phyloP scores from a whole-genome alignment of 2,888 invertebrate genomes.

The Microplitis manilae region DNA sequence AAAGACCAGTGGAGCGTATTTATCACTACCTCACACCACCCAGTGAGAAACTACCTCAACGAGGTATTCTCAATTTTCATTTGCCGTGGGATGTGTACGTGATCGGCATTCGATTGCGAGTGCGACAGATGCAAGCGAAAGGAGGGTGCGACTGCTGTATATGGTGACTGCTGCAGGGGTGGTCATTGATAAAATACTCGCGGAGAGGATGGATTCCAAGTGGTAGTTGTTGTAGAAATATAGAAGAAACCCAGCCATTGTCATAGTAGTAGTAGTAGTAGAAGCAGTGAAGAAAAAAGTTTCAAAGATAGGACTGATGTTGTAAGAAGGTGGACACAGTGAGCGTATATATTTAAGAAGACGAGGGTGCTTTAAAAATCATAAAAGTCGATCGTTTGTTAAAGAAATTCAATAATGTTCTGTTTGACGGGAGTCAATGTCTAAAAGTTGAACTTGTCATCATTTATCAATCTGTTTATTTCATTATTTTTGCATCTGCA shows the following conservation, averaged over 20 bases:
- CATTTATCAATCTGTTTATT: constrained; percentile 56
- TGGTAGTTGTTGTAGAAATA: neutral
- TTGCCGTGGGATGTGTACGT: constrained; percentile 58
- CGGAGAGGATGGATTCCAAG: constrained; percentile 20
- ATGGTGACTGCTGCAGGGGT: constrained; percentile 12
- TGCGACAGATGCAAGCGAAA: constrained; percentile 41
- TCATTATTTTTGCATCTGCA: too few species aligned
- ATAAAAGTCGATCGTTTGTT: constrained; percentile 60
- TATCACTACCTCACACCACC: constrained; percentile 29
- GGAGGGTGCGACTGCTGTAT: constrained; percentile 19
- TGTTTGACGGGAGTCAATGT: constrained; percentile 53
- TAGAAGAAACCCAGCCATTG: neutral
- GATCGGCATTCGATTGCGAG: constrained; percentile 52
- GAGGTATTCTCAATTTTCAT: constrained; percentile 59
- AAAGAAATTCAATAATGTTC: constrained; percentile 63
- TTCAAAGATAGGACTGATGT: constrained; percentile 15
- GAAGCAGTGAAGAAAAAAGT: constrained; percentile 18
- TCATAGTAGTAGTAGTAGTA: constrained; percentile 23
- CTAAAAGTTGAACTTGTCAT: constrained; percentile 52
- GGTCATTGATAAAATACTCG: constrained; percentile 50
- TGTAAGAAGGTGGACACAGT: constrained; percentile 25
- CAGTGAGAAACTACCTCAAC: constrained; percentile 36
- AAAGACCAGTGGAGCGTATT: constrained; percentile 22
- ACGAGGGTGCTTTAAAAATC: constrained; percentile 34
- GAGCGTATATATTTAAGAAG: constrained; percentile 33